A percentile compares a stretch with the other conserved stretches of the same genome.
phyloP scores from a whole-genome alignment of 2,113 vertebrate species.

The Phyllostomus hastatus region DNA sequence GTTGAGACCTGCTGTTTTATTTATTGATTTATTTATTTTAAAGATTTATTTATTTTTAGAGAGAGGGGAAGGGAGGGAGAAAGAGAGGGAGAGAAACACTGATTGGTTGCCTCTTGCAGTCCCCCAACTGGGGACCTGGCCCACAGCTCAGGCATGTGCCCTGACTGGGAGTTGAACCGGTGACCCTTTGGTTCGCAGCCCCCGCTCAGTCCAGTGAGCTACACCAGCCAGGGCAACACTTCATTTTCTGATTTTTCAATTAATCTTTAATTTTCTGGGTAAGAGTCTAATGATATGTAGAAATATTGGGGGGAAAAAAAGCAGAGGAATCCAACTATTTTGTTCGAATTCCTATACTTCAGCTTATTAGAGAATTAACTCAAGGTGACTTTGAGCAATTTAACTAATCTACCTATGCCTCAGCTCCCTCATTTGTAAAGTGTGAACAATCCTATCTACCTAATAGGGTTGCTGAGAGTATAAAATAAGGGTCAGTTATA shows the following conservation, averaged over 20 bases:
- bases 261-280: slow-evolving; percentile 32
- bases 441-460: background rate
- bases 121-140: no score
- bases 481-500: background rate
- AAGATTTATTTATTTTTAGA: background rate
- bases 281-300: background rate
- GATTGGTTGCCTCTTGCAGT: no score
- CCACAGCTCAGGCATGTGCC: no score
- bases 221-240: background rate
- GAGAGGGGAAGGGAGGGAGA: background rate
- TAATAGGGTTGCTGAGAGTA: background rate
- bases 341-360: background rate
- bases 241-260: background rate
- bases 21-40: no score
- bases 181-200: no score
- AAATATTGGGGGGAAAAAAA: background rate
- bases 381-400: background rate
- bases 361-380: background rate
- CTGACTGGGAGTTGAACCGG: no score
- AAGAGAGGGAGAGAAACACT: no score
- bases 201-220: no score
- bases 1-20: background rate
- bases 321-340: background rate
- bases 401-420: background rate
- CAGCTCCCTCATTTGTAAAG: slow-evolving; percentile 3